phyloP scores from a whole-genome alignment of 37 sponge, comb jelly and placozoan species.

The Hormiphora californensis region DNA sequence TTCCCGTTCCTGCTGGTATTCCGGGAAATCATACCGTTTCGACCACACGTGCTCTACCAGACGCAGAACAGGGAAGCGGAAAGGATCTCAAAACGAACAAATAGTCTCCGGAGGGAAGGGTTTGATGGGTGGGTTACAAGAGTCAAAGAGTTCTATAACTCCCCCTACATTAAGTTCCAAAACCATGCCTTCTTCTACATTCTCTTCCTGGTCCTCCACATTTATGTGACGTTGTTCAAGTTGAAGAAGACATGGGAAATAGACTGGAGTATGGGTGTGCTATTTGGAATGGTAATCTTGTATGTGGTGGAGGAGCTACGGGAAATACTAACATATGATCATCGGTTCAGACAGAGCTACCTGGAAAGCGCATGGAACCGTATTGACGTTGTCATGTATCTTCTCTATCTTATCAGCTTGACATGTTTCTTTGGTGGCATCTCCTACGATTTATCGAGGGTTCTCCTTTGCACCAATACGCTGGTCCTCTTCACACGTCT shows the following conservation, averaged over 20 bases:
- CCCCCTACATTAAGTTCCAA: not conserved
- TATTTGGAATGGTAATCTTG: not conserved
- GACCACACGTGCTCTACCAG: not conserved
- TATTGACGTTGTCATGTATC: not conserved
- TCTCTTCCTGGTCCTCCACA: not conserved
- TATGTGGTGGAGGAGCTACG: not conserved
- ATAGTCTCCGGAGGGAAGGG: not conserved
- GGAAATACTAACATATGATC: not conserved
- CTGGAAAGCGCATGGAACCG: not conserved
- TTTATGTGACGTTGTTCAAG: not conserved
- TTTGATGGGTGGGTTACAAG: not conserved
- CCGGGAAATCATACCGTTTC: not conserved
- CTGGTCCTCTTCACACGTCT: not conserved
- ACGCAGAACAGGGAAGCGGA: not conserved
- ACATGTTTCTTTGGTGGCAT: not conserved
- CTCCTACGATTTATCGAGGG: not conserved
- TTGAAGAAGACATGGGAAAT: not conserved
- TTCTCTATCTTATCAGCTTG: not conserved
- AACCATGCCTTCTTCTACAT: constrained; percentile 18
- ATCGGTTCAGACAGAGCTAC: not conserved
- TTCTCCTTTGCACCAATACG: not conserved
- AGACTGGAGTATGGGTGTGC: not conserved
- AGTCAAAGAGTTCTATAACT: not conserved
- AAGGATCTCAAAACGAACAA: not conserved
- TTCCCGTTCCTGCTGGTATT: not conserved